phyloP scores from a whole-genome alignment of 2,797 vertebrate genomes.

The Bradypus variegatus region DNA sequence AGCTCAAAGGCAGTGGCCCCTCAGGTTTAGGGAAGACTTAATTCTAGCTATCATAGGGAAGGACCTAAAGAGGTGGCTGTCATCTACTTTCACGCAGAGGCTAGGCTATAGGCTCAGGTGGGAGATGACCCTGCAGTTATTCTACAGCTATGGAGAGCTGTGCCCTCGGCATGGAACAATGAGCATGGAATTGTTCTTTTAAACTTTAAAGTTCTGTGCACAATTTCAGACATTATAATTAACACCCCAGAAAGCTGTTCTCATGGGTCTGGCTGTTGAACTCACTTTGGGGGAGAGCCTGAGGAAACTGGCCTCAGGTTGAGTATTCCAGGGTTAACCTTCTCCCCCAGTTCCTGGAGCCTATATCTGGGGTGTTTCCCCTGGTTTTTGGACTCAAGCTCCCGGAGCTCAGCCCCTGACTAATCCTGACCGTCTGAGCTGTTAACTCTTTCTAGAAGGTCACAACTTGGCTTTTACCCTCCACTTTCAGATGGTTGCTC shows the following conservation, averaged over 20 bases:
- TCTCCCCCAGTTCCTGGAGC: background rate
- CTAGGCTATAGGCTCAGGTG: background rate
- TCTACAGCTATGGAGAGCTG: no score
- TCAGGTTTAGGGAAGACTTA: background rate
- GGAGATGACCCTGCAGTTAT: background rate
- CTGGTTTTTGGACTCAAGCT: background rate
- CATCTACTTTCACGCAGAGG: fast-evolving
- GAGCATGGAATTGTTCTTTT: background rate
- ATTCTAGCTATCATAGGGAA: background rate
- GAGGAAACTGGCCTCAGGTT: background rate
- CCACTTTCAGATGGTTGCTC: conserved; percentile 56
- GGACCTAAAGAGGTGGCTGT: background rate
- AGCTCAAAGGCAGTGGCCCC: background rate
- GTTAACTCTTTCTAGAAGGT: background rate
- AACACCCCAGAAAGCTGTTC: background rate
- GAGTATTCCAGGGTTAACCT: fast-evolving
- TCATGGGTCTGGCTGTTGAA: background rate
- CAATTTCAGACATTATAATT: background rate
- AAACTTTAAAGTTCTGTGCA: background rate
- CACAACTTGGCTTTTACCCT: conserved; percentile 42
- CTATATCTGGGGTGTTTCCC: background rate
- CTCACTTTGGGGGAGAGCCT: background rate
- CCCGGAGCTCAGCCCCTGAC: background rate
- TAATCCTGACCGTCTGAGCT: background rate
- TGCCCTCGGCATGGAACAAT: background rate